Evolutionary conservation across 2,888 invertebrate species (phyloP).

Genomic region (Xestoiulus laeticollis): DNA sequence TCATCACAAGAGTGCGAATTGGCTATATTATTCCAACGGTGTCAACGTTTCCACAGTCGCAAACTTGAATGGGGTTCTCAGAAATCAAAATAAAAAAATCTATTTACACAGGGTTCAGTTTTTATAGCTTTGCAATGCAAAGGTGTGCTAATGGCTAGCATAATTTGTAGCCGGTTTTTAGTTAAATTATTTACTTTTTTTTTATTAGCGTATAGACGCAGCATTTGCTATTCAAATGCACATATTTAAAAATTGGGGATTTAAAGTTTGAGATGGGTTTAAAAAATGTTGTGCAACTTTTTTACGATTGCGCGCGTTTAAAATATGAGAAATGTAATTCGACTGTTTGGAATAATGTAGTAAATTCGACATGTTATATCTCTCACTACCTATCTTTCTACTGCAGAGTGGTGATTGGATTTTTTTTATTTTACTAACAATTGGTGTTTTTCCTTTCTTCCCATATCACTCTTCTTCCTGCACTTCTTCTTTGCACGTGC

Average conservation of each 20-base stretch:
- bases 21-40: neutral
- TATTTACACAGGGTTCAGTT: neutral
- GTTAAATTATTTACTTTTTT: too few relatives aligned
- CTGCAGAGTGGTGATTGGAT: neutral
- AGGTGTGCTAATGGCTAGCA: neutral
- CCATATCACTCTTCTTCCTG: constrained; percentile 19
- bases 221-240: neutral
- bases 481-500: neutral
- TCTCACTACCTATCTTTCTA: neutral
- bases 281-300: neutral
- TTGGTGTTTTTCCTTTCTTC: constrained; percentile 31
- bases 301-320: too few relatives aligned
- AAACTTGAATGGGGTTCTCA: neutral
- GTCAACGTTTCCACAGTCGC: neutral
- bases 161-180: neutral
- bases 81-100: neutral
- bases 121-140: neutral
- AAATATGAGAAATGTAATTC: too few relatives aligned
- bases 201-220: too few relatives aligned
- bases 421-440: constrained; percentile 9
- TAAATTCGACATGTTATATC: neutral
- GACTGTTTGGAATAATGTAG: neutral
- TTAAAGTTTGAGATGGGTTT: neutral
- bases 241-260: neutral
- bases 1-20: constrained; percentile 23